Evolutionary conservation across 30 jellyfish, hydroid and myxozoan species (phyloP), one percentile per base, ranked within the genome.

Genomic region (Aurelia sp.): DNA sequence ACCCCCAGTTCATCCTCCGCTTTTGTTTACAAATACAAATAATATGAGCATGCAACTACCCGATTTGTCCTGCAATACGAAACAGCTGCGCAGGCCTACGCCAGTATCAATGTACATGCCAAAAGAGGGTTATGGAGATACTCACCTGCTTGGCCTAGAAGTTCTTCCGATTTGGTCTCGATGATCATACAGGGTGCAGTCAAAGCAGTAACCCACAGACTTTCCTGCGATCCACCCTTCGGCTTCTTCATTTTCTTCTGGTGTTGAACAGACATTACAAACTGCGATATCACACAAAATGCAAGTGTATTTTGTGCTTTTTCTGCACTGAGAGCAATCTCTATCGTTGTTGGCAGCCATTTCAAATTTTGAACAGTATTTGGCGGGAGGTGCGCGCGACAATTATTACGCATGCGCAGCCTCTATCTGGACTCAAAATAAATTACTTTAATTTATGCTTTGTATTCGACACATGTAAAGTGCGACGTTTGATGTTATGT

Each of bases 231-330:
- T 19, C 80, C 80, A 78, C 60, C 78, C 89, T 13, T 30, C 44
- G 37, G n/a, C 10, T 64, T 31, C 74, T 48, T 78, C 89, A 65
- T 78, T 50, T 78, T 19, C 44, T 62, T 78, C 89, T 4, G 89
- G 55, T 8, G 21, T 62, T 40, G 74, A 60, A 20, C 79, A 78
- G 21, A 16, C 50, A 47, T 62, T 78, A 50, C 89, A 78, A 17
- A 78, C 71, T 17, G 69, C 60, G 21, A 50, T 21, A 41, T 62
- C 78, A 61, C 79, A 78, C 6, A 50, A 17, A 37, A 78, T 35
- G 64, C 89, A 78, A 7, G 20, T 53, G 33, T 78, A 78, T 44
- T 78, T 62, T 6, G 89, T 48, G 23, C 35, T 35, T 23, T 18
- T 67, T 18, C 47, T 67, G 23, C 78, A 67, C 23, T 7, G 11